Evolutionary conservation across 2,113 vertebrate genomes (phyloP).

Genomic region (Camelus dromedarius): DNA sequence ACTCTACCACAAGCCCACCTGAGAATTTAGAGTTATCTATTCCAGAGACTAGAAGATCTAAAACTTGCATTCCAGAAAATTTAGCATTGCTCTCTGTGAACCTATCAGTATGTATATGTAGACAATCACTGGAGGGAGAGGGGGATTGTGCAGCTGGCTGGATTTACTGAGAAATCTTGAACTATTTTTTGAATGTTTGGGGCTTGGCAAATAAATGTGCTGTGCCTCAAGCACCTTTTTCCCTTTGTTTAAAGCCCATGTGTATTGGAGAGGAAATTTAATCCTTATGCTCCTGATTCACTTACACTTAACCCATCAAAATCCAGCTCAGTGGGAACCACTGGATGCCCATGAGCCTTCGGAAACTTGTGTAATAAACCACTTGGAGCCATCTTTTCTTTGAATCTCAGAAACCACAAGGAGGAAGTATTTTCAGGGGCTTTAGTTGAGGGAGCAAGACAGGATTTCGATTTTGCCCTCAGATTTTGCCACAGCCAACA

Average conservation of each 20-base stretch:
- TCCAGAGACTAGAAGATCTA: not conserved
- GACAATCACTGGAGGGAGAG: not conserved
- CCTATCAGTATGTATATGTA: not conserved
- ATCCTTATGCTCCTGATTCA: slow-evolving; percentile 67
- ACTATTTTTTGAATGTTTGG: slow-evolving; percentile 68
- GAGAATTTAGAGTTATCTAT: slow-evolving; percentile 15
- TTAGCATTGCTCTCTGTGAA: not conserved
- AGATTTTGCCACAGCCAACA: slow-evolving; percentile 44
- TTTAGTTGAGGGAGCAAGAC: slow-evolving; percentile 28
- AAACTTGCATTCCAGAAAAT: not conserved
- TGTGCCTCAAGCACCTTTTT: slow-evolving; percentile 58
- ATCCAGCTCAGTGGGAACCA: not conserved
- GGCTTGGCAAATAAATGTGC: slow-evolving; percentile 67
- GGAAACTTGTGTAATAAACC: slow-evolving; percentile 63
- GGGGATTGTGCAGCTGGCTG: not conserved
- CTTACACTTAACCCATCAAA: slow-evolving; percentile 72
- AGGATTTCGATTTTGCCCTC: slow-evolving; percentile 47
- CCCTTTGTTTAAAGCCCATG: slow-evolving; percentile 71
- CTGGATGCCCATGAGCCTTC: not conserved
- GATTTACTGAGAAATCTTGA: slow-evolving; percentile 71
- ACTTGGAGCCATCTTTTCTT: slow-evolving; percentile 18
- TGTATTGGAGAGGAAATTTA: slow-evolving; percentile 71
- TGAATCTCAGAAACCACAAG: slow-evolving; percentile 69
- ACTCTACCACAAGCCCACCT: not conserved
- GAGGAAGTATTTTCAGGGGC: slow-evolving; percentile 60